phyloP scores from a whole-genome alignment of 2,888 invertebrate genomes.

The Blastobasis adustella region DNA sequence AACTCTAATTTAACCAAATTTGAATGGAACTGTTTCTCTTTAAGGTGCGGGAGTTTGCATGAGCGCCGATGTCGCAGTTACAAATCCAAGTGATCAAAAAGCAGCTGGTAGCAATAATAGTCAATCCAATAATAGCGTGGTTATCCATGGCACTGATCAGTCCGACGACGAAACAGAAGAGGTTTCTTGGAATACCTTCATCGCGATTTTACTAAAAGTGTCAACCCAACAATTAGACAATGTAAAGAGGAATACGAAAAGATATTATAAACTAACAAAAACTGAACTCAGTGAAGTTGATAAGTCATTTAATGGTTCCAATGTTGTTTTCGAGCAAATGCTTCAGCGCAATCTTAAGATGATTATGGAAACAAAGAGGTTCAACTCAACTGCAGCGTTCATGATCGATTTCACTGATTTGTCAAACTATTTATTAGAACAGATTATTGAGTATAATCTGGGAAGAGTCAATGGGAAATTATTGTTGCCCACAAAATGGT shows the following conservation, averaged over 20 bases:
- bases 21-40: no score
- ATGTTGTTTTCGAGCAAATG: constrained; percentile 23
- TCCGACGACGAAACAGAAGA: no score
- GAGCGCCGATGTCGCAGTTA: no score
- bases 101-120: no score
- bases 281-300: constrained; percentile 20
- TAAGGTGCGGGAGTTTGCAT: no score
- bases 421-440: constrained; percentile 31
- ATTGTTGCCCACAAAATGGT: constrained; percentile 21
- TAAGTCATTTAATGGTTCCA: constrained; percentile 20
- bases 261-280: constrained; percentile 22
- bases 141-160: no score
- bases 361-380: constrained; percentile 16
- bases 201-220: constrained; percentile 19
- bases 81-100: no score
- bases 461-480: constrained; percentile 22
- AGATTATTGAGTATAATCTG: constrained; percentile 24
- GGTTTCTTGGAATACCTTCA: constrained; percentile 13
- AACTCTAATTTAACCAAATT: no score
- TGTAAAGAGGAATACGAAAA: constrained; percentile 24
- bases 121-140: no score
- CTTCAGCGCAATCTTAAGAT: constrained; percentile 25
- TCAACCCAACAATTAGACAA: constrained; percentile 21
- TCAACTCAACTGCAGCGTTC: constrained; percentile 24
- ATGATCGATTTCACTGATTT: constrained; percentile 35